Percentiles rank a stretch among this genome's conserved stretches.
phyloP scores from a whole-genome alignment of 2,888 invertebrate genomes.

The Argyra leucocephala region DNA sequence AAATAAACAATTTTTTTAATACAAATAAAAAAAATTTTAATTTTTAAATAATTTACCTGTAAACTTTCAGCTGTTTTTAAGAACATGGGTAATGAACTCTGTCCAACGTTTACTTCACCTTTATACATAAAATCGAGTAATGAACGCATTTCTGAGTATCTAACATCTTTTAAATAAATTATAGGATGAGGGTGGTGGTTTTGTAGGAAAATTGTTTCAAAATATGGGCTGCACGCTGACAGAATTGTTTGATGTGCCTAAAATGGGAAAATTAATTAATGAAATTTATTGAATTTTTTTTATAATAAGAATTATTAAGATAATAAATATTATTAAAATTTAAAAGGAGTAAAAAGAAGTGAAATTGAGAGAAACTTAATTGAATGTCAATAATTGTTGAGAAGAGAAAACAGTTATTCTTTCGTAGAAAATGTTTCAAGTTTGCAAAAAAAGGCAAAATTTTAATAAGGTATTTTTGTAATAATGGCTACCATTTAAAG shows the following conservation, averaged over 20 bases:
- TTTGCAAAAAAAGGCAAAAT: no score
- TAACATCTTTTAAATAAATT: slow-evolving; percentile 86
- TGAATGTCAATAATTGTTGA: no score
- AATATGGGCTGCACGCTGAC: slow-evolving; percentile 89
- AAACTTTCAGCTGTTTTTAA: slow-evolving; percentile 85
- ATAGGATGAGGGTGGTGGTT: slow-evolving; percentile 84
- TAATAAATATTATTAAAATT: no score
- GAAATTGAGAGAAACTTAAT: no score
- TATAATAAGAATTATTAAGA: neutral
- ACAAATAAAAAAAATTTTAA: neutral
- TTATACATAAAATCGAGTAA: slow-evolving; percentile 89
- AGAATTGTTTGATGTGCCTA: slow-evolving; percentile 87
- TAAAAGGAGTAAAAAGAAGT: no score
- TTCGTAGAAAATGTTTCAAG: no score
- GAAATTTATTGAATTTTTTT: slow-evolving; percentile 2
- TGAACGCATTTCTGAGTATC: slow-evolving; percentile 80
- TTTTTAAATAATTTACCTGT: slow-evolving; percentile 49
- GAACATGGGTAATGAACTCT: slow-evolving; percentile 82
- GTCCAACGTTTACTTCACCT: slow-evolving; percentile 82
- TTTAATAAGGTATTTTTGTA: no score
- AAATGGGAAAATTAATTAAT: slow-evolving; percentile 32
- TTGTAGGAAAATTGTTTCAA: slow-evolving; percentile 82
- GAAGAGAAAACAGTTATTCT: no score
- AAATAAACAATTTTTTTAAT: slow-evolving; percentile 10
- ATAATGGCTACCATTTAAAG: no score